Evolutionary conservation across 2,888 invertebrate genomes (phyloP).

Genomic region (Drosophila paranaensis): DNA sequence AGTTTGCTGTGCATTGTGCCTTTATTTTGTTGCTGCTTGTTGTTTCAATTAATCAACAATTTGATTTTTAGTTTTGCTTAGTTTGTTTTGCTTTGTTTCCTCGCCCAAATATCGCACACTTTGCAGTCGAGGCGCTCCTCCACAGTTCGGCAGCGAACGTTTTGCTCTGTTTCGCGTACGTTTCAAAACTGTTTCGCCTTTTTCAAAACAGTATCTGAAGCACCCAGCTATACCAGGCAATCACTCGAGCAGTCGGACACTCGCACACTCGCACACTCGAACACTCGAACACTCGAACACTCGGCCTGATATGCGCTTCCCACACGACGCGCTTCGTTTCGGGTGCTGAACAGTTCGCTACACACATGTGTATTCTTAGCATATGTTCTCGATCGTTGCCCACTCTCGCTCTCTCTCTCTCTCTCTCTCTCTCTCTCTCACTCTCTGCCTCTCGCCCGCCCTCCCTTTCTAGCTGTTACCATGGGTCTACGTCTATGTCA

Average conservation of each 20-base stretch:
- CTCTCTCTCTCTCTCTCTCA: conserved; percentile 8
- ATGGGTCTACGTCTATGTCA: conserved; percentile 17
- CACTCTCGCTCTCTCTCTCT: not conserved
- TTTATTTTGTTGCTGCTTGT: conserved; percentile 20
- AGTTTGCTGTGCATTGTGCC: conserved; percentile 81
- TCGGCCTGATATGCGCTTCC: conserved; percentile 20
- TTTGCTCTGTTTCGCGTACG: conserved; percentile 70
- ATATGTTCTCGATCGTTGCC: conserved; percentile 41
- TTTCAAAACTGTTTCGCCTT: conserved; percentile 76
- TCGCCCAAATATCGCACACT: conserved; percentile 23
- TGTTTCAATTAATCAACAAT: conserved; percentile 44
- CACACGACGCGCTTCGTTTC: conserved; percentile 23
- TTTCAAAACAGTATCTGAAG: conserved; percentile 62
- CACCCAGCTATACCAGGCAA: conserved; percentile 27
- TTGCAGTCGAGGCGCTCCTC: conserved; percentile 27
- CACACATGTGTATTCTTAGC: conserved; percentile 57
- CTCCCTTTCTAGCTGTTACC: conserved; percentile 27
- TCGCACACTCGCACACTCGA: conserved; percentile 2
- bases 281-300: not conserved
- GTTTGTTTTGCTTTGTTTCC: conserved; percentile 24
- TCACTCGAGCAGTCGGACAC: conserved; percentile 13
- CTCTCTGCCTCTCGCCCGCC: conserved; percentile 12
- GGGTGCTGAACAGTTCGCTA: conserved; percentile 23
- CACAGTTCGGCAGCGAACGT: conserved; percentile 41
- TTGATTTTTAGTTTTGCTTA: conserved; percentile 19